Evolutionary conservation across 2,113 vertebrate species (phyloP).

Genomic region (Datnioides undecimradiatus): DNA sequence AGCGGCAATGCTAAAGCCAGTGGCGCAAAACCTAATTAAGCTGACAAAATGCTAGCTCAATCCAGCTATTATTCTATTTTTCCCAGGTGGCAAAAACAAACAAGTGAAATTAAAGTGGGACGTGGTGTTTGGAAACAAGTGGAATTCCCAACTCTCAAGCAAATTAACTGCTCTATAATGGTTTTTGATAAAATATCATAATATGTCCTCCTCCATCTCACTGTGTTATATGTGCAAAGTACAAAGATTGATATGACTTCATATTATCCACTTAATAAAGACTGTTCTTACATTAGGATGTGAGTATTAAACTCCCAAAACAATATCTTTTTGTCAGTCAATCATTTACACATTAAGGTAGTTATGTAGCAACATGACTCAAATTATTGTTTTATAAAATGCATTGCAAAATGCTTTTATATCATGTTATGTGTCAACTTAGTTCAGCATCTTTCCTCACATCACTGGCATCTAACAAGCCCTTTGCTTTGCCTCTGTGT

Average conservation of each 20-base stretch:
- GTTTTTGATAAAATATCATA: not conserved
- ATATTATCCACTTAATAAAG: not conserved
- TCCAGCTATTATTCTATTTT: not conserved
- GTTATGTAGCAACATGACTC: no score
- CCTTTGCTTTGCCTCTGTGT: not conserved
- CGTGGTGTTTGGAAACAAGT: not conserved
- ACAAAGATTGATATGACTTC: not conserved
- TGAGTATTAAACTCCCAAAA: not conserved
- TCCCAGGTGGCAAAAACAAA: constrained; percentile 1
- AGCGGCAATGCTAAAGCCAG: not conserved
- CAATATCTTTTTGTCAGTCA: not conserved
- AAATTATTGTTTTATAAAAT: no score
- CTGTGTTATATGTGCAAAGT: not conserved
- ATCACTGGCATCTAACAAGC: not conserved
- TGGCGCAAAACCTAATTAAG: constrained; percentile 6
- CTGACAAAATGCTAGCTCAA: not conserved
- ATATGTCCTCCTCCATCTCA: not conserved
- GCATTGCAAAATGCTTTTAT: not conserved
- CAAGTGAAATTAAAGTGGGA: not conserved
- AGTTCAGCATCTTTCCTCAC: not conserved
- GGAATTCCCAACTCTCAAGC: not conserved
- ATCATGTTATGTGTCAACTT: no score
- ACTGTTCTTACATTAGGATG: not conserved
- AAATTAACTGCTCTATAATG: not conserved
- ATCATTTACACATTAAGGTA: no score